phyloP scores from a whole-genome alignment of 2,113 vertebrate genomes.

The Plecturocebus donacophilus region DNA sequence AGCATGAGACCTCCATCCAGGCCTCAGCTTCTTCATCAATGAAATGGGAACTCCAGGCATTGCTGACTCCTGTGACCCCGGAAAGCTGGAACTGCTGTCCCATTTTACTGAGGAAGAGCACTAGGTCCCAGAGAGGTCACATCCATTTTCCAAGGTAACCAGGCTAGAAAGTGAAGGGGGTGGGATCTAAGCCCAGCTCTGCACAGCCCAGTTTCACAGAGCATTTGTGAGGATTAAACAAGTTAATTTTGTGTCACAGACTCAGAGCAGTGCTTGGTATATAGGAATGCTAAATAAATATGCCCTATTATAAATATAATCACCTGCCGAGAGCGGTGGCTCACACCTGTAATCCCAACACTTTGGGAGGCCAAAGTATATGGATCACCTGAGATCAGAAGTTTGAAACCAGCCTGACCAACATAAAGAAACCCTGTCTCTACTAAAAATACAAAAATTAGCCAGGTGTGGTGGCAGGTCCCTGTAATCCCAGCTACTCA shows the following conservation, averaged over 20 bases:
- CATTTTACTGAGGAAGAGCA: background rate
- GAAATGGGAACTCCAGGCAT: background rate
- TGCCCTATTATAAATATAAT: background rate
- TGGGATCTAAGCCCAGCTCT: background rate
- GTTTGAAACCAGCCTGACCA: too few relatives aligned
- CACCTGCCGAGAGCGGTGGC: too few relatives aligned
- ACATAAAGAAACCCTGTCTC: too few relatives aligned
- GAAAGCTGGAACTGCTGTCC: background rate
- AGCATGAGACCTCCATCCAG: background rate
- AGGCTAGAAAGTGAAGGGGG: background rate
- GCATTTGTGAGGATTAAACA: background rate
- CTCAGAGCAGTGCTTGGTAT: background rate
- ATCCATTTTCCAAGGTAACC: background rate
- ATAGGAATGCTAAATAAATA: background rate
- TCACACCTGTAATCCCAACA: too few relatives aligned
- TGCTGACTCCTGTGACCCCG: background rate
- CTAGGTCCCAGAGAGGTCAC: background rate
- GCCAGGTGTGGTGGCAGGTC: too few relatives aligned
- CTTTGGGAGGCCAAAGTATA: too few relatives aligned
- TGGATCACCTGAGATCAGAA: too few relatives aligned
- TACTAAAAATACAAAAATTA: too few relatives aligned
- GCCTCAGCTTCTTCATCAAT: background rate
- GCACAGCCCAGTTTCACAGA: background rate
- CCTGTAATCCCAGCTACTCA: too few relatives aligned
- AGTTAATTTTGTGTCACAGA: background rate